A percentile compares a stretch with the other conserved stretches of the same genome.
Evolutionary conservation across 2,797 vertebrate species (phyloP).

Genomic region (Moxostoma hubbsi): DNA sequence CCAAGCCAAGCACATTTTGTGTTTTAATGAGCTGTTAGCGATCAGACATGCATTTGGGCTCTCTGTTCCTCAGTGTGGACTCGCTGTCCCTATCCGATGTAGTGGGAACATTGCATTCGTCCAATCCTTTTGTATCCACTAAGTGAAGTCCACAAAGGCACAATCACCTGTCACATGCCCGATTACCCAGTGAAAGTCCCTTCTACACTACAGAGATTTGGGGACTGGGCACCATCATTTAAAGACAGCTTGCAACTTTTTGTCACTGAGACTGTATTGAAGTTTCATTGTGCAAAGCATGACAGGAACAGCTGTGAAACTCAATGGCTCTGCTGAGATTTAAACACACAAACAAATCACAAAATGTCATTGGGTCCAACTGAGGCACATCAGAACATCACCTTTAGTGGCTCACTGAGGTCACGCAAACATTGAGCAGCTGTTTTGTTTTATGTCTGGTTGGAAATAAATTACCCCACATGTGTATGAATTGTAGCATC

Average conservation of each 20-base stretch:
- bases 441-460: constrained; percentile 71
- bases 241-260: constrained; percentile 14
- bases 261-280: constrained; percentile 58
- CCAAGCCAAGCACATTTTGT: constrained; percentile 65
- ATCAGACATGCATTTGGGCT: constrained; percentile 66
- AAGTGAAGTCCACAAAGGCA: constrained; percentile 43
- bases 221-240: constrained; percentile 32
- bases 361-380: constrained; percentile 69
- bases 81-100: constrained; percentile 57
- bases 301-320: constrained; percentile 77
- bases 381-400: constrained; percentile 70
- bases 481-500: constrained; percentile 26
- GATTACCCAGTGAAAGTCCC: constrained; percentile 41
- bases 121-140: constrained; percentile 42
- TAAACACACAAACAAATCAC: constrained; percentile 81
- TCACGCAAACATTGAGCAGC: constrained; percentile 80
- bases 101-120: constrained; percentile 52
- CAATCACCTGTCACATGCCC: constrained; percentile 60
- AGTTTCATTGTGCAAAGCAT: constrained; percentile 64
- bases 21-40: constrained; percentile 66
- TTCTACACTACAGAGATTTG: constrained; percentile 53
- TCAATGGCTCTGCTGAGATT: constrained; percentile 72
- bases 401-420: constrained; percentile 68
- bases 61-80: constrained; percentile 60
- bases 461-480: constrained; percentile 44